Conservation (phyloP, 2,113 vertebrate species). For the Dasyurus viverrinus region DNA sequence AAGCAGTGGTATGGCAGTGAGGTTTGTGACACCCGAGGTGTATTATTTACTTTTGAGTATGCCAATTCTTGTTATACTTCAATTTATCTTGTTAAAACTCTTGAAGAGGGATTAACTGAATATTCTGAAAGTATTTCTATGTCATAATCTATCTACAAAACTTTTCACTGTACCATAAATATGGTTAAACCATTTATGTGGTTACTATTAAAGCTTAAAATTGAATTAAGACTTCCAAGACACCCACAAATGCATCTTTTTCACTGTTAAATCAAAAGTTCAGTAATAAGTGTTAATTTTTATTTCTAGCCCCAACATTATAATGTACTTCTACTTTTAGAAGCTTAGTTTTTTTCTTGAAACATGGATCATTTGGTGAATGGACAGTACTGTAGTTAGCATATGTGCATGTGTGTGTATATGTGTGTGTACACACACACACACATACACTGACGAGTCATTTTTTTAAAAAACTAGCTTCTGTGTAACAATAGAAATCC, state of each 20-base stretch:
- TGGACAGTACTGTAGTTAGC: neutral
- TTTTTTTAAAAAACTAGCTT: constrained; percentile 2
- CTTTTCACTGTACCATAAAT: neutral
- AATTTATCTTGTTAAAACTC: neutral
- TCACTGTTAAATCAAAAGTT: constrained; percentile 1
- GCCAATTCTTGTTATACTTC: neutral
- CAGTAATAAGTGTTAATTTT: neutral
- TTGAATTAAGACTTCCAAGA: neutral
- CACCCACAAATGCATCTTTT: neutral
- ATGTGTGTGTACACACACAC: too few species aligned
- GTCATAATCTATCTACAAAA: neutral
- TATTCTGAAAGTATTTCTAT: neutral
- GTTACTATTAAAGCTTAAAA: neutral
- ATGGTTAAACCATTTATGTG: neutral
- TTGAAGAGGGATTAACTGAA: neutral
- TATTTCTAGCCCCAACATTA: neutral
- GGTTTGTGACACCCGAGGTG: neutral
- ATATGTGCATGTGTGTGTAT: too few species aligned
- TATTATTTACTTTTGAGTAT: neutral
- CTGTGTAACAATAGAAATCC: neutral
- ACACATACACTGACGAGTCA: neutral
- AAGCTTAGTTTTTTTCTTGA: neutral
- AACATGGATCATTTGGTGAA: neutral
- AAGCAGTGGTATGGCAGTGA: neutral
- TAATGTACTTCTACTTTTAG: neutral